Base-by-base conservation (phyloP, 2,797 vertebrate genomes). In the Chloroceryle amazona region DNA sequence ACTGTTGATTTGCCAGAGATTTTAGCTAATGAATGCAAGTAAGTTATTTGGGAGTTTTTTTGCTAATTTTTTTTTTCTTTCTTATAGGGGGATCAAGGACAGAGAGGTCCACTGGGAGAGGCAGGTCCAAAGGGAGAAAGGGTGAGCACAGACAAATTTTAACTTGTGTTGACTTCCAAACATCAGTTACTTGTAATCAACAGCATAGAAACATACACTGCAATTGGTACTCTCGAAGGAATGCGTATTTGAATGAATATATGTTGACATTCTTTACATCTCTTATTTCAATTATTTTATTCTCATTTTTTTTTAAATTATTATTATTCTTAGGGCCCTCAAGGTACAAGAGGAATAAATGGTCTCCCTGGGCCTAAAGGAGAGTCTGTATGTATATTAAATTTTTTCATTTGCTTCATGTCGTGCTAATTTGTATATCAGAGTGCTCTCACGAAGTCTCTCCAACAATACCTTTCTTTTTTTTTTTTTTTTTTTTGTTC, bases 291-390 rank as follows among this genome's bases (percentile, higher is more conserved):
- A 9, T 52, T 2, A 71, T 3, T 81, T 54, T 37, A 29, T 37
- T 37, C 31, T 79, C 1, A 31, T 63, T 81, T 37, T 76, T 63
- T 81, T 37, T 1, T 1, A 49, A 65, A 72, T 29, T 57, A 17
- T 44, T 41, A 22, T 94, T n/a, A 44, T 73, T 90, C 57, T 49
- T 52, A 99, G 99, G 99, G 99, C 17, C 44, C 91, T 95, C 98
- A 98, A 97, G 99, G 99, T 66, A 25, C 94, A 84, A 98, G 99
- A 98, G 99, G 99, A 96, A 99, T 99, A 97, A 99, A 99, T 74
- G 99, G 99, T 65, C 94, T 99, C 75, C 99, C 99, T 75, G 99
- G 99, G n/a, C 98, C 99, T 44, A 99, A 99, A 97, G 99, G 99
- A 98, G 99, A 99, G 26, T 62, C 97, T 90, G 99, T 99, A 98